Base-by-base conservation (phyloP, 1,140 invertebrate genomes). In the Venustaconcha ellipsiformis region DNA sequence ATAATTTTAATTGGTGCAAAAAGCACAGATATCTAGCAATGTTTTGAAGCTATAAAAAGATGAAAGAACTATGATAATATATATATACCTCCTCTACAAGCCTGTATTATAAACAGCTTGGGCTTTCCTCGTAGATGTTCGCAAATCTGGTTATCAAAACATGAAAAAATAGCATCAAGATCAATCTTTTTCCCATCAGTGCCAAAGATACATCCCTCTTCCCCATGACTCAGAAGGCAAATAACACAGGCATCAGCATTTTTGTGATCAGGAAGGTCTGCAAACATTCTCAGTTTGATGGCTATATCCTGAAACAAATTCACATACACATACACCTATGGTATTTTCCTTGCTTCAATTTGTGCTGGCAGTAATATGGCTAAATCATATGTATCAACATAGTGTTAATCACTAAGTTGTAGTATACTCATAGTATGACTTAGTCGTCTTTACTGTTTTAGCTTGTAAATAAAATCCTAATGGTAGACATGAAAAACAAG, bases 71-170 rank as follows among this genome's bases (percentile, higher is more conserved):
- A 78, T 26, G 56, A 14, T 20, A 18, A 69, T 37, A 64, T 15
- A 37, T 59, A 73, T 80, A 78, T 79, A 88, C 87, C 86, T 83
- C 88, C 88, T 20, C 88, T 80, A 64, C 88, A 89, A n/a, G 87
- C 87, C 64, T 89, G 88, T n/a, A 89, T 84, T 17, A 89, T 80
- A 64, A 89, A 88, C 23, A 89, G 80, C 65, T 89, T 89, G 0
- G 88, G 88, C 76, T 88, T 89, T 17, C 83, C 83, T 14, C 82
- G 72, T 57, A 89, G 75, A 57, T 66, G 67, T 59, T 77, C 80
- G 78, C 88, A 89, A 57, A 85, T 82, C 13, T 72, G 80, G 67
- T 87, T 87, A 67, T 88, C 85, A 81, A 88, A 89, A 72, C 87
- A 62, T 55, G 80, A 66, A 57, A 88, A 85, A 4, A 88, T 76